Evolutionary conservation across 2,113 vertebrate genomes (phyloP).

Genomic region (Neopipo cinnamomea): DNA sequence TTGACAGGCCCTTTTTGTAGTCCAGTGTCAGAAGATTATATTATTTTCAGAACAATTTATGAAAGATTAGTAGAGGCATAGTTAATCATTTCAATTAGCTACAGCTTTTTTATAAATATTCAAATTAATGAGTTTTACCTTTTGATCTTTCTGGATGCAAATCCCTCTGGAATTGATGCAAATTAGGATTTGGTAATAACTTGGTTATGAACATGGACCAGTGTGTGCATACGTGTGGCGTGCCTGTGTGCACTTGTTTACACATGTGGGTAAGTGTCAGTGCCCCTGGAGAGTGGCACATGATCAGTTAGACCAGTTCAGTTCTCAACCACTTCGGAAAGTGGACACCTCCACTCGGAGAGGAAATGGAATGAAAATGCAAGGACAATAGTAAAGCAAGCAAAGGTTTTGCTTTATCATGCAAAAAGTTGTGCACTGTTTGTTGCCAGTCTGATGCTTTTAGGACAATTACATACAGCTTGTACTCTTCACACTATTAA

Average conservation of each 20-base stretch:
- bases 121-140: slow-evolving; percentile 33
- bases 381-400: background rate
- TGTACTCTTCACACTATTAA: background rate
- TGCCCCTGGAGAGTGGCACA: background rate
- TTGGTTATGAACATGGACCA: background rate
- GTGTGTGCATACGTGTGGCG: background rate
- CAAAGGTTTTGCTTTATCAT: background rate
- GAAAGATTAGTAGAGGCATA: slow-evolving; percentile 23
- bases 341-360: background rate
- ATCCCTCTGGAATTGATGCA: background rate
- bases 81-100: slow-evolving; percentile 43
- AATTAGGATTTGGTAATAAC: slow-evolving; percentile 7
- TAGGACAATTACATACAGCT: background rate
- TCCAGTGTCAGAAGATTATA: background rate
- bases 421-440: background rate
- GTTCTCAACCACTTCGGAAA: background rate
- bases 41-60: slow-evolving; percentile 41
- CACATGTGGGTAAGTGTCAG: background rate
- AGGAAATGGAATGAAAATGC: background rate
- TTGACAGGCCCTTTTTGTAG: background rate
- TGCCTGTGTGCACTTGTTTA: rapidly evolving
- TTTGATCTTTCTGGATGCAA: slow-evolving; percentile 33
- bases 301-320: background rate
- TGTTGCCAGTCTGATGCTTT: background rate
- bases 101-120: slow-evolving; percentile 42